Base-by-base conservation (phyloP, 1,140 invertebrate species). In the Micrasema longulum region DNA sequence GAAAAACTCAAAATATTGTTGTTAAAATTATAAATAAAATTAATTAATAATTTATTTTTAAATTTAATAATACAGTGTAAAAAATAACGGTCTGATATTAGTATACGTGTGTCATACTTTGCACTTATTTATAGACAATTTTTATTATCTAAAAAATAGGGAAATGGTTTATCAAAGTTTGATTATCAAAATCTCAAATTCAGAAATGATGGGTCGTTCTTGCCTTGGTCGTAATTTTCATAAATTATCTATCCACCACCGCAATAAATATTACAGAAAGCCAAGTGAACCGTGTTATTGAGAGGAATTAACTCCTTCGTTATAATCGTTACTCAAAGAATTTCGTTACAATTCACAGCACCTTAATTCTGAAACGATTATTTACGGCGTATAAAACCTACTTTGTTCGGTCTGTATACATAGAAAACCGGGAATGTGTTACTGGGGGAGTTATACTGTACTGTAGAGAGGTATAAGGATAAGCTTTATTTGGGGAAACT, bases 261-360 rank as follows among this genome's bases (percentile, higher is more conserved):
- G 55, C 31, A 41, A 41, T 60, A 60, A 60, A 60, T 43, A 43
- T 43, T 60, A 41, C 12, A 41, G 11, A 38, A 20, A 60, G 55
- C 20, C 38, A 20, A 60, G 55, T 43, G 55, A 60, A 60, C 55
- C 55, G 12, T 23, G 55, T 60, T 60, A 60, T 60, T 60, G 55
- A n/a, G 18, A 60, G 55, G 55, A 60, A 60, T 60, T 60, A 60
- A 60, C 55, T 60, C 55, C 18, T 60, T 60, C 36, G 35, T 43
- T 41, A 60, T 60, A 60, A 60, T 60, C 55, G 55, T 43, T 41
- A 43, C 38, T 60, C 55, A 60, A 60, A 60, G 35, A n/a, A 60
- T 43, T 60, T 60, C 22, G 55, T 60, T 60, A 60, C 55, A 60
- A 41, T 60, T 60, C 36, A 60, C 55, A 22, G 36, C 35, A 41